These are phyloP conservation scores for Diachasmimorpha longicaudata DNA, from an alignment of 1,140 invertebrate genomes.

Conservation along the genomic window DNA sequence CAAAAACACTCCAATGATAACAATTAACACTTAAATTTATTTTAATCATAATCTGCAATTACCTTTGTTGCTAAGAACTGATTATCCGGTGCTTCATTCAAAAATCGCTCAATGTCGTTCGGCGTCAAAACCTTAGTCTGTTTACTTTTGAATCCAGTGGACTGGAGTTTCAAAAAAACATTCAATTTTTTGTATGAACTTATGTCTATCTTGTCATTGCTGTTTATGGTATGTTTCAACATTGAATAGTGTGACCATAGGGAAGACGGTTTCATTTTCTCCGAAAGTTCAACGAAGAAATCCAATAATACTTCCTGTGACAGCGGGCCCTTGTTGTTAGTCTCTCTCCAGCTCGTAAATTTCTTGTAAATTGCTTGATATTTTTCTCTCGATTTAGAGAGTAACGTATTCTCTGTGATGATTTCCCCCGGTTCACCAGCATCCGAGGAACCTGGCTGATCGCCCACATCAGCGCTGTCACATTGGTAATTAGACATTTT, in stretches of 20 bases:
- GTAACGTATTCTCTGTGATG: too few relatives aligned
- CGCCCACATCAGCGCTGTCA: neutral
- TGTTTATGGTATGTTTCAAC: constrained; percentile 22
- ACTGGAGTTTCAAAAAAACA: constrained; percentile 18
- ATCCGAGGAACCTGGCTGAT: neutral
- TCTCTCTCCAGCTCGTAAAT: neutral
- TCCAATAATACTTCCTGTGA: constrained; percentile 1
- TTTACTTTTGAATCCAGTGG: constrained; percentile 21
- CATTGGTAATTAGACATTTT: neutral
- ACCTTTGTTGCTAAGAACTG: constrained; percentile 27
- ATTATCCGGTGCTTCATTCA: constrained; percentile 25
- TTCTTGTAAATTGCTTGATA: neutral
- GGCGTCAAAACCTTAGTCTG: constrained; percentile 24
- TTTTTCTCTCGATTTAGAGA: neutral
- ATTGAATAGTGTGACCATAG: constrained; percentile 26
- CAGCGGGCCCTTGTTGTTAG: neutral
- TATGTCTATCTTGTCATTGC: constrained; percentile 18
- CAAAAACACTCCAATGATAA: too few relatives aligned
- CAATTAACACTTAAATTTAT: too few relatives aligned
- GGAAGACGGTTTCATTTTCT: constrained; percentile 19
- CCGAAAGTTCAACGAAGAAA: constrained; percentile 11
- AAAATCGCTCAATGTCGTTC: constrained; percentile 21
- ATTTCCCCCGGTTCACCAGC: neutral
- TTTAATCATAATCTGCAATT: neutral
- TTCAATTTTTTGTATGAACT: constrained; percentile 10